phyloP scores from a whole-genome alignment of 1,140 invertebrate genomes.

The Oppia nitens region DNA sequence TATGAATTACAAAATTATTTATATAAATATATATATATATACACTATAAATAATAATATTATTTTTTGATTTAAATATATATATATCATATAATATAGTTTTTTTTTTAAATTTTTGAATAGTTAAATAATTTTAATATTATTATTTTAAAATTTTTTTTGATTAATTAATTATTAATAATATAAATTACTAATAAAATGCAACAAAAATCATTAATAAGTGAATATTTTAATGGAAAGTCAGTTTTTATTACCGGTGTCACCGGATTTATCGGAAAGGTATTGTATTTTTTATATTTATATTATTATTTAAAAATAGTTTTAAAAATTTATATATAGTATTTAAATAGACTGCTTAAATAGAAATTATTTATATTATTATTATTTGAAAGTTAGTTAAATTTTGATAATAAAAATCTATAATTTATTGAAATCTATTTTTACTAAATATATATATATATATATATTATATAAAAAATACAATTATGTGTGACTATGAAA shows the following conservation, averaged over 20 bases:
- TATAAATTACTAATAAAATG: neutral
- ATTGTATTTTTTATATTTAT: neutral
- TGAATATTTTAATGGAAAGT: constrained; percentile 41
- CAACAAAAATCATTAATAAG: neutral
- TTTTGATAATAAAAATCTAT: no score
- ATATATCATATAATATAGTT: no score
- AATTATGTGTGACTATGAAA: no score
- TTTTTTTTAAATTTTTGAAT: no score
- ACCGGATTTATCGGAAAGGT: constrained; percentile 55
- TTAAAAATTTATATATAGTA: neutral
- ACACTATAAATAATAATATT: no score
- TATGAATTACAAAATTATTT: no score
- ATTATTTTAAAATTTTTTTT: neutral
- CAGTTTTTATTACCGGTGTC: constrained; percentile 42
- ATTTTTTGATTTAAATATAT: no score
- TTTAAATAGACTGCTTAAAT: neutral
- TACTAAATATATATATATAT: neutral
- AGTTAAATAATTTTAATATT: no score
- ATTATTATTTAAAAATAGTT: neutral
- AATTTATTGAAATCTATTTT: no score
- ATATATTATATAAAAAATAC: neutral
- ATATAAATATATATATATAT: no score
- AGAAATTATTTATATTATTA: neutral
- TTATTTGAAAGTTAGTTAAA: neutral
- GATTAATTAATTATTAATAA: neutral